These are phyloP conservation scores for Phenganax stokvisi DNA, from an alignment of 92 coral and sea anemone species.

Conservation along the genomic window DNA sequence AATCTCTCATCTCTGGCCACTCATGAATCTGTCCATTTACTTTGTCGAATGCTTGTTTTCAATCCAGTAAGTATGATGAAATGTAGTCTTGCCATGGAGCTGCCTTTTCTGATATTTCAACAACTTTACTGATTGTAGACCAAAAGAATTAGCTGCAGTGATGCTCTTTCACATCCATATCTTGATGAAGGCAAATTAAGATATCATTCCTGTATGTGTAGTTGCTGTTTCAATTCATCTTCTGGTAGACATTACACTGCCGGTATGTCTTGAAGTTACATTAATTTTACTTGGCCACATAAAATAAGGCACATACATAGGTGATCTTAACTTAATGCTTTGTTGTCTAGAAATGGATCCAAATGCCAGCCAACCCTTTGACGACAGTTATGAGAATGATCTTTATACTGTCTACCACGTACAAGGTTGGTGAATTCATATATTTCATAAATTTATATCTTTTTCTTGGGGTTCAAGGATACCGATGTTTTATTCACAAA, in stretches of 20 bases:
- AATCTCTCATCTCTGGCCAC: conserved; percentile 88
- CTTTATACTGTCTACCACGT: conserved; percentile 66
- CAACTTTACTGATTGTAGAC: conserved; percentile 48
- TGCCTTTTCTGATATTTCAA: background rate
- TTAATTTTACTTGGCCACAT: background rate
- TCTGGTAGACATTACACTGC: conserved; percentile 94
- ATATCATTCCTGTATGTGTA: conserved; percentile 98
- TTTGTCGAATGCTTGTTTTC: conserved; percentile 92
- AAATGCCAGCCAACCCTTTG: conserved; percentile 70
- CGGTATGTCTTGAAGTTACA: conserved; percentile 47
- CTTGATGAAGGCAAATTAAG: conserved; percentile 94
- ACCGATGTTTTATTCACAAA: background rate
- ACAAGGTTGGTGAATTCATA: conserved; percentile 54
- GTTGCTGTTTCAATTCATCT: conserved; percentile 82
- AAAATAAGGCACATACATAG: background rate
- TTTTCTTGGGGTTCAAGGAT: too few species aligned
- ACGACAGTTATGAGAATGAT: conserved; percentile 87
- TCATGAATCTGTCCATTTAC: conserved; percentile 87
- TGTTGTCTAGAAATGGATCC: conserved; percentile 79
- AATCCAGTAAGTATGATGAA: conserved; percentile 67
- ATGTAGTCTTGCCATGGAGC: background rate
- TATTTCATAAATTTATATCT: too few species aligned
- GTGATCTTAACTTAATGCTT: background rate
- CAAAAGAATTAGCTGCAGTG: conserved; percentile 83
- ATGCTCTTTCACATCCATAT: conserved; percentile 96